phyloP scores from a whole-genome alignment of 2,113 vertebrate genomes.

The Hippopotamus amphibius region DNA sequence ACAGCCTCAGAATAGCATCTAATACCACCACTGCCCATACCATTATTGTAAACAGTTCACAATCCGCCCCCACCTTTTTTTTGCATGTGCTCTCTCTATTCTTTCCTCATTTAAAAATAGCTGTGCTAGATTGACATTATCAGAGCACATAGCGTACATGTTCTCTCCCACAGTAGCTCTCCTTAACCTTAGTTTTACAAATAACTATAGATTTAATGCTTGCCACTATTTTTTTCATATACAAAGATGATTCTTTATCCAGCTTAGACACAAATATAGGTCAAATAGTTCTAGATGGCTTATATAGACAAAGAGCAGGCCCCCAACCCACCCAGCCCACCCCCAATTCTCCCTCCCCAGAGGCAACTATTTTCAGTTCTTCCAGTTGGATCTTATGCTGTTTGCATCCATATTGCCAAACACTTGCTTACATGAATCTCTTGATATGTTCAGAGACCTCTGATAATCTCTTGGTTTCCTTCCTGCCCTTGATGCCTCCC shows the following conservation, averaged over 20 bases:
- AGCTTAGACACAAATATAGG: background rate
- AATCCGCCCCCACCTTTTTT: background rate
- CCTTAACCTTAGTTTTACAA: background rate
- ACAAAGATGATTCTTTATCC: background rate
- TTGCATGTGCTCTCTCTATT: background rate
- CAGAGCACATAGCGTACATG: background rate
- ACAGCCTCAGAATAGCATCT: background rate
- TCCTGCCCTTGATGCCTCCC: background rate
- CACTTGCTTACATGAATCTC: background rate
- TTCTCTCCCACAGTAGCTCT: background rate
- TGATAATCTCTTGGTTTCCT: background rate
- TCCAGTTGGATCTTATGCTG: background rate
- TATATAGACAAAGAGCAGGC: background rate
- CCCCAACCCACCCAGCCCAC: background rate
- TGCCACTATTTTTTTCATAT: background rate
- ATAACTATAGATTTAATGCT: background rate
- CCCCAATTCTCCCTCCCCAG: background rate
- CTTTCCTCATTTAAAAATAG: background rate
- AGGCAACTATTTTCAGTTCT: background rate
- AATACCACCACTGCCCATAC: background rate
- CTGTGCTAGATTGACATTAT: background rate
- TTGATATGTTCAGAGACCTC: background rate
- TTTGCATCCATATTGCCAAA: background rate
- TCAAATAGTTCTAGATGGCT: background rate
- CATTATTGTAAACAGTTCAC: background rate